Evolutionary conservation across 2,888 invertebrate species (phyloP), one percentile per base, ranked within the genome.

Genomic region (Cylloceria caligata): DNA sequence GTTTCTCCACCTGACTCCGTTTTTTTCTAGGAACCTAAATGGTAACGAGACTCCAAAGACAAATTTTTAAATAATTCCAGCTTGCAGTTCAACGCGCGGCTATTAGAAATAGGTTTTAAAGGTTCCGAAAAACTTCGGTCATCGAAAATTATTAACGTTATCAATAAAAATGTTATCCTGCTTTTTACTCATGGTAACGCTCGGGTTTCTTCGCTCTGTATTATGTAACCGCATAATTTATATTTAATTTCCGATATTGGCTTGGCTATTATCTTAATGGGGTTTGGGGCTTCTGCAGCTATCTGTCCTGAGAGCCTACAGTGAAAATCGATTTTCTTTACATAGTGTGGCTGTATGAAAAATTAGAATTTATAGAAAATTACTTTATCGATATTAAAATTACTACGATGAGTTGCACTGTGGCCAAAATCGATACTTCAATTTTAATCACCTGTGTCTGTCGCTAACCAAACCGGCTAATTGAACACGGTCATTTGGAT

Each of bases 221-320:
- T 64, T 24, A 57, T 64, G 42, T 55, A 78, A 69, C 77, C 64
- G 57, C 73, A 73, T 81, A 74, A 81, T 81, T 81, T 78, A 78
- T 77, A 81, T 81, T 77, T 81, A 73, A 78, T 81, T 78, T 74
- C 81, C 74, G 77, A 74, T 74, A 78, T 73, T 81, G 77, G 73
- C 77, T 73, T 81, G 77, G 73, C 77, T 65, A 81, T 81, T 74
- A 81, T 64, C 65, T 69, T 30, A 81, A 81, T 74, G 77, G 68
- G 34, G 45, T 30, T 76, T 19, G 16, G 55, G 45, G 49, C 62
- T 34, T 36, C 13, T 39, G 69, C 19, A 27, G 3, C 45, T 64
- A 47, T 16, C 55, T 2, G 34, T 47, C 16, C 24, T 34, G 27
- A 55, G 45, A 65, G 62, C 27, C 47, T 42, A 52, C 21, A 39